A percentile compares a stretch with the other conserved stretches of the same genome.
Evolutionary conservation across 2,797 vertebrate species (phyloP).

Genomic region (Galago senegalensis): DNA sequence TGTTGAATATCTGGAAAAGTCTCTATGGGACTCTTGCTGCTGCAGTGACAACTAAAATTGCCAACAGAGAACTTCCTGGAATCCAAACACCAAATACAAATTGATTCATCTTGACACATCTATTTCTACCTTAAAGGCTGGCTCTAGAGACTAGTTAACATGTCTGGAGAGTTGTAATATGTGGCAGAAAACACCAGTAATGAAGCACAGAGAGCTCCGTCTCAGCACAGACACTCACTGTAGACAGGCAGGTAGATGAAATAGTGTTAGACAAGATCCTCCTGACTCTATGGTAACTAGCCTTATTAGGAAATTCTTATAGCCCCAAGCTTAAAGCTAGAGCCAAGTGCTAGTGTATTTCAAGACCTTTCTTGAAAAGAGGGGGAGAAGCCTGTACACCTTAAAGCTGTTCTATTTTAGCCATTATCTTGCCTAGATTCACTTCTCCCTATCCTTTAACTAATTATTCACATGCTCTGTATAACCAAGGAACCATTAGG

Average conservation of each 20-base stretch:
- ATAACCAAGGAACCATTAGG: constrained; percentile 11
- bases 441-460: not conserved
- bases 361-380: not conserved
- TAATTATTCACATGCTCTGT: not conserved
- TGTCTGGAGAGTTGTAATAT: not conserved
- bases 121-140: not conserved
- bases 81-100: not conserved
- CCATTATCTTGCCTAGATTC: not conserved
- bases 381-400: not conserved
- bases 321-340: not conserved
- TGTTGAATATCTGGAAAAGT: not conserved
- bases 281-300: not conserved
- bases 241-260: not conserved
- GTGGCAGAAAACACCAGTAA: not conserved
- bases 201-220: not conserved
- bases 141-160: not conserved
- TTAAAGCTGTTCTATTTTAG: not conserved
- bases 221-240: not conserved
- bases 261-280: not conserved
- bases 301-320: not conserved
- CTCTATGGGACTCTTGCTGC: not conserved
- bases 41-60: not conserved
- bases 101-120: not conserved
- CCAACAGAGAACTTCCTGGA: not conserved
- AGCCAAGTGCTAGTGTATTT: constrained; percentile 3